Percentiles rank a stretch among this genome's conserved stretches.
Evolutionary conservation across 2,888 invertebrate genomes (phyloP).

Genomic region (Euphydryas editha): DNA sequence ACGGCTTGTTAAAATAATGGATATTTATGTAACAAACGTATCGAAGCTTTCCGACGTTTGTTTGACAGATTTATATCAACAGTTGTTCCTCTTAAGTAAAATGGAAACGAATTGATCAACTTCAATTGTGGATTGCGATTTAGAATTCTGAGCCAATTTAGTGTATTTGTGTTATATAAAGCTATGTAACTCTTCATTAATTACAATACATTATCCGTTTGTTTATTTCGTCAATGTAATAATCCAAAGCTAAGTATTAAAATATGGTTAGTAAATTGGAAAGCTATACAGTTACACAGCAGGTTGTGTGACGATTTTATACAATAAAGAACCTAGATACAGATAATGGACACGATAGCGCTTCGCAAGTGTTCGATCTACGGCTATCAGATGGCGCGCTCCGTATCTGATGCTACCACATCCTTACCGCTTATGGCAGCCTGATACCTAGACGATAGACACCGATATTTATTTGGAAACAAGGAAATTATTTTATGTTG

Average conservation of each 20-base stretch:
- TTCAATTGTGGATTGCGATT: conserved; percentile 53
- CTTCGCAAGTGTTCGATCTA: conserved; percentile 52
- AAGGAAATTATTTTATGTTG: not conserved
- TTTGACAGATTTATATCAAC: conserved; percentile 44
- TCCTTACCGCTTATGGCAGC: conserved; percentile 51
- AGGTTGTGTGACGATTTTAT: conserved; percentile 62
- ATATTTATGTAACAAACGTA: conserved; percentile 42
- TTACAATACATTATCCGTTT: not conserved
- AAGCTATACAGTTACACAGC: conserved; percentile 26
- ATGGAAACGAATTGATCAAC: conserved; percentile 51
- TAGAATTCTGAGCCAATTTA: conserved; percentile 45
- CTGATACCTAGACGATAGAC: conserved; percentile 52
- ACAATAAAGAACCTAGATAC: conserved; percentile 67
- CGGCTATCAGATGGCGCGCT: conserved; percentile 66
- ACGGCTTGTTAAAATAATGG: conserved; percentile 43
- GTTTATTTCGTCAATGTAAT: not conserved
- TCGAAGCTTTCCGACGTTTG: conserved; percentile 26
- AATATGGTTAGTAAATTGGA: conserved; percentile 34
- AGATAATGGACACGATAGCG: conserved; percentile 57
- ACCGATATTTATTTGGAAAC: conserved; percentile 3
- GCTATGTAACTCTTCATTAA: not conserved
- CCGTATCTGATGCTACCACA: conserved; percentile 69
- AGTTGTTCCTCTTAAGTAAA: conserved; percentile 41
- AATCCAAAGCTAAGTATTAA: not conserved
- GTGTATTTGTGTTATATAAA: conserved; percentile 5